Conservation (phyloP, 2,797 vertebrate genomes). For the Micrastur ruficollis region DNA sequence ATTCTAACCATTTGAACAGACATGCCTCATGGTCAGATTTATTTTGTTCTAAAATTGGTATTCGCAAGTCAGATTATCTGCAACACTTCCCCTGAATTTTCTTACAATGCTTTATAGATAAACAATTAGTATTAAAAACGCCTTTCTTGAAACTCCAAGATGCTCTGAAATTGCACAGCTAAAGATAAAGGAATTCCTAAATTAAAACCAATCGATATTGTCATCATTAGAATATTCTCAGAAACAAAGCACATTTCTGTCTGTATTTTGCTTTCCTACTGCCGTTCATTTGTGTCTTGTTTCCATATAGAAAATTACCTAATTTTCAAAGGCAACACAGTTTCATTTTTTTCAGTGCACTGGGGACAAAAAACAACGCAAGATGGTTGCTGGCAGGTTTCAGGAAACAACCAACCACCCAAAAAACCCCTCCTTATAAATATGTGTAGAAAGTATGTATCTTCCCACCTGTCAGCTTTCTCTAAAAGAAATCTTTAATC, state of each 20-base stretch:
- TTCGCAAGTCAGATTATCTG: neutral
- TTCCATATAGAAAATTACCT: constrained; percentile 10
- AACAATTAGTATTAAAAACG: neutral
- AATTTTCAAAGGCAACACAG: neutral
- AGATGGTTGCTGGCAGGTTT: constrained; percentile 1
- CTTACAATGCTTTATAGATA: neutral
- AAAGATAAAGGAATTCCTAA: constrained; percentile 6
- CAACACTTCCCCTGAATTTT: neutral
- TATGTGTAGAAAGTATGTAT: neutral
- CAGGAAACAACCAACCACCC: neutral
- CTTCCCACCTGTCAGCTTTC: neutral
- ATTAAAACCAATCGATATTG: neutral
- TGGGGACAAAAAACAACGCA: neutral
- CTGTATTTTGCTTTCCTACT: neutral
- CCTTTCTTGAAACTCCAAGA: neutral
- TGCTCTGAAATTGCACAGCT: constrained; percentile 24
- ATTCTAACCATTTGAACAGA: neutral
- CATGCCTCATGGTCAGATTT: neutral
- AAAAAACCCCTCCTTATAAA: neutral
- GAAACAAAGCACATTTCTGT: neutral
- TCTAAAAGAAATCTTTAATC: constrained; percentile 18
- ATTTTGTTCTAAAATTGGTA: neutral
- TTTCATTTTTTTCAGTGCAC: neutral
- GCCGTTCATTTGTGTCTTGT: neutral
- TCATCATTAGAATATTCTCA: neutral